phyloP scores from a whole-genome alignment of 2,113 vertebrate species.

The Phodopus roborovskii region DNA sequence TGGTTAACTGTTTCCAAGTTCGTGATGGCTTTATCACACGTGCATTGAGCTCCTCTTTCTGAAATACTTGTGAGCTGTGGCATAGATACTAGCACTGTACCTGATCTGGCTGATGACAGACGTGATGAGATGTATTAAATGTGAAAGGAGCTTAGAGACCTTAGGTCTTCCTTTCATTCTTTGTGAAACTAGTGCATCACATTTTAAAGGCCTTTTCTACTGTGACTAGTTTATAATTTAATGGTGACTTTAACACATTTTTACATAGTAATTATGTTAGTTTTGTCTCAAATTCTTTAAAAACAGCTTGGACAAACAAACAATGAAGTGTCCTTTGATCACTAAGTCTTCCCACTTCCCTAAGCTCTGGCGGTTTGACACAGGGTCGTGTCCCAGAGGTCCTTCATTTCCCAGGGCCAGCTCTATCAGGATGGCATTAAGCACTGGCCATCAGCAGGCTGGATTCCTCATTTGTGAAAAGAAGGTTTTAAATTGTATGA shows the following conservation, averaged over 20 bases:
- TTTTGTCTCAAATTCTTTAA: constrained; percentile 26
- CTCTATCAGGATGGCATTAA: neutral
- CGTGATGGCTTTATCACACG: neutral
- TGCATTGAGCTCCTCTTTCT: constrained; percentile 1
- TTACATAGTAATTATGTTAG: constrained; percentile 37
- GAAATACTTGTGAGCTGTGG: neutral
- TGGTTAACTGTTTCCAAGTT: neutral
- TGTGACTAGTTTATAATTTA: constrained; percentile 37
- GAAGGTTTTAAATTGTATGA: neutral
- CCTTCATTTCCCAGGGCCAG: neutral
- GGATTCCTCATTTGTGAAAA: neutral
- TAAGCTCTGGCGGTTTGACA: neutral
- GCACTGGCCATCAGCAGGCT: neutral
- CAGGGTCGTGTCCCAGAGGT: neutral
- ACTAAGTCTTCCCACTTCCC: neutral
- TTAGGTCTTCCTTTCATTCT: constrained; percentile 25
- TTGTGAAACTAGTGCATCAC: constrained; percentile 4
- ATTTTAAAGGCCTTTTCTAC: constrained; percentile 25
- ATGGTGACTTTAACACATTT: neutral
- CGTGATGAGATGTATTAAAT: neutral
- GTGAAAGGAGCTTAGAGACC: neutral
- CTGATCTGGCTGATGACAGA: neutral
- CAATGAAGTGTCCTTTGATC: neutral
- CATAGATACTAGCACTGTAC: neutral
- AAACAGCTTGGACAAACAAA: neutral